Evolutionary conservation across 1,140 invertebrate species (phyloP), one percentile per base, ranked within the genome.

Genomic region (Temnothorax curvispinosus): DNA sequence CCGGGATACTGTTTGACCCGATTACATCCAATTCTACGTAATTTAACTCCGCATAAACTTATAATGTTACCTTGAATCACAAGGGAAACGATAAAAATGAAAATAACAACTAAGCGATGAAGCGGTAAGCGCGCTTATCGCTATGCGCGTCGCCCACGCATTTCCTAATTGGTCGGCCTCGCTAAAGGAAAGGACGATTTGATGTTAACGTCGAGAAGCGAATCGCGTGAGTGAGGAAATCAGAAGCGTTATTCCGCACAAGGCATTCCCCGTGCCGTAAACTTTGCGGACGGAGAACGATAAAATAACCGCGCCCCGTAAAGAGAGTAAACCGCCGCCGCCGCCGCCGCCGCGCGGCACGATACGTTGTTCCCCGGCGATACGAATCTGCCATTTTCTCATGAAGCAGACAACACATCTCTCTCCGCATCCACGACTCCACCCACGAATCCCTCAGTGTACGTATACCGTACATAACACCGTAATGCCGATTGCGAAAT

Each of bases 301-400:
- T 80, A 86, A 75, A 88, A 75, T 32, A 62, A 86, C 47, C 88
- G 74, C 44, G 65, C 21, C 69, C 65, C 32, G 50, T 75, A 71
- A 75, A 64, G 72, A 27, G 64, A 86, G 76, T 58, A 90, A 90
- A 85, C 69, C 56, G 58, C 38, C 52, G 62, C 27, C 27, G 27
- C 27, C 27, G 27, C 27, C 27, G 27, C 27, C 27, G 21, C 15
- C 44, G 27, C 44, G 50, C 71, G 27, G 35, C 35, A 41, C 62
- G 62, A 38, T 62, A 54, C 47, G 75, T n/a, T 78, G 21, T 52
- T 60, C 11, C 32, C 7, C 13, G 9, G 54, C 84, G 89, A 90
- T 90, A 90, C 78, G 71, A 86, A 89, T 89, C 89, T 89, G 77
- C 89, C 88, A 87, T 90, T 90, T 89, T 84, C 89, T 75, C 90